Evolutionary conservation across 2,797 vertebrate species (phyloP).

Genomic region (Enteromius radiatus): DNA sequence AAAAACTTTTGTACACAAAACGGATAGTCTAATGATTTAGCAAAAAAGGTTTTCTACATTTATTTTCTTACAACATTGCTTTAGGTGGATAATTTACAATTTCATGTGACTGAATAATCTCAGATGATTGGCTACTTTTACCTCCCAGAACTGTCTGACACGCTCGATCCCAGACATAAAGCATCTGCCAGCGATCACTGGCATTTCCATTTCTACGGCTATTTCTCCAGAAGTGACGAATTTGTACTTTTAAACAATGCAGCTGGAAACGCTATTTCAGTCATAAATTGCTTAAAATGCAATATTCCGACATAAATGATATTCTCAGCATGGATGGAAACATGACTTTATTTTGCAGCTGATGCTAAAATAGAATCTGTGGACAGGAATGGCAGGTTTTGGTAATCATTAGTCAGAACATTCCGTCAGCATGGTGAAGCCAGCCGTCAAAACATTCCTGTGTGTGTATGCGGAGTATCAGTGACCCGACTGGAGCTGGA

Average conservation of each 20-base stretch:
- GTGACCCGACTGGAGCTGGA: constrained; percentile 43
- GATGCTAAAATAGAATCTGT: constrained; percentile 16
- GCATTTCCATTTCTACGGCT: background rate
- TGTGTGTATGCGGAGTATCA: constrained; percentile 51
- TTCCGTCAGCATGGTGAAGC: constrained; percentile 65
- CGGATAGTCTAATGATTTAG: background rate
- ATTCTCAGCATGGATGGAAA: constrained; percentile 23
- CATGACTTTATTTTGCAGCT: background rate
- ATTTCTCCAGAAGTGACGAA: background rate
- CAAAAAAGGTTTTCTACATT: too few species aligned
- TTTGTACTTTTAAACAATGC: background rate
- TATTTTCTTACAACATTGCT: background rate
- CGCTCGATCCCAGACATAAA: background rate
- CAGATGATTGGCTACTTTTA: background rate
- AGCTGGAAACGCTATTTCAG: background rate
- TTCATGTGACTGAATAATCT: background rate
- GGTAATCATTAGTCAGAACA: constrained; percentile 67
- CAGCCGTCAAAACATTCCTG: constrained; percentile 71
- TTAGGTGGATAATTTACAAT: background rate
- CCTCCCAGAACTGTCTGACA: background rate
- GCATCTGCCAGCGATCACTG: background rate
- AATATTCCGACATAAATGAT: background rate
- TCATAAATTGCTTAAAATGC: background rate
- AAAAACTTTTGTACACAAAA: background rate
- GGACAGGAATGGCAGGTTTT: constrained; percentile 52